A percentile compares a stretch with the other conserved stretches of the same genome.
These are phyloP conservation scores for Orius insidiosus DNA, from an alignment of 1,140 invertebrate genomes.

Conservation along the genomic window DNA sequence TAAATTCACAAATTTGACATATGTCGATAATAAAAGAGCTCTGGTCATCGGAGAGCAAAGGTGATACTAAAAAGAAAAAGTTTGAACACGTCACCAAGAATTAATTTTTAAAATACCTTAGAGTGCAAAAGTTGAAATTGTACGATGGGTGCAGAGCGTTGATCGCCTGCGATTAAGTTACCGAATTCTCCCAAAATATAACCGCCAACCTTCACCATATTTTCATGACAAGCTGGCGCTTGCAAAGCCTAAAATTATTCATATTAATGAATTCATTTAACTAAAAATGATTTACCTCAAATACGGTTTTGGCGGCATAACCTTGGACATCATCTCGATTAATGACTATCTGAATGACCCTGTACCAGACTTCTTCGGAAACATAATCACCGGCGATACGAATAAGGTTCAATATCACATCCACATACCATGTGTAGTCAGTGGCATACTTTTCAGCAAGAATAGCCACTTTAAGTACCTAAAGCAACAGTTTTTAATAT, in stretches of 20 bases:
- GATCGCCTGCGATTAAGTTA: conserved; percentile 97
- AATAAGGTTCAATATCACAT: conserved; percentile 98
- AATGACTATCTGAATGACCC: conserved; percentile 99
- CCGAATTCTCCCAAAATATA: conserved; percentile 99
- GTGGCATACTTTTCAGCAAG: conserved; percentile 98
- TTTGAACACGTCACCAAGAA: too few species aligned
- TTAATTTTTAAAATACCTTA: too few species aligned
- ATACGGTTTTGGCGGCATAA: conserved; percentile 98
- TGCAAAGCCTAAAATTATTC: conserved; percentile 55
- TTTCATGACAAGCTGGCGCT: conserved; percentile 98
- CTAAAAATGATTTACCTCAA: conserved; percentile 45
- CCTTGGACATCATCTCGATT: conserved; percentile 98
- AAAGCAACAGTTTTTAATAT: conserved; percentile 11
- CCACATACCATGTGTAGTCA: conserved; percentile 98
- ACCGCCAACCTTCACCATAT: conserved; percentile 99
- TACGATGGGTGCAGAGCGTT: conserved; percentile 84
- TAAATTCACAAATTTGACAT: conserved; percentile 98
- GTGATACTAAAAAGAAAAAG: conserved; percentile 59
- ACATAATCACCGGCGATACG: conserved; percentile 99
- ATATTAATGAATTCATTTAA: conserved; percentile 13
- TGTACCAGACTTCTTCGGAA: conserved; percentile 94
- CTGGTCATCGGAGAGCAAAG: conserved; percentile 92
- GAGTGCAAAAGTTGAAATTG: conserved; percentile 96
- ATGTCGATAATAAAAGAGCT: conserved; percentile 90
- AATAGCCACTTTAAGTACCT: conserved; percentile 95